These are phyloP conservation scores for Heliconius aoede DNA, from an alignment of 2,888 invertebrate genomes.

Conservation along the genomic window DNA sequence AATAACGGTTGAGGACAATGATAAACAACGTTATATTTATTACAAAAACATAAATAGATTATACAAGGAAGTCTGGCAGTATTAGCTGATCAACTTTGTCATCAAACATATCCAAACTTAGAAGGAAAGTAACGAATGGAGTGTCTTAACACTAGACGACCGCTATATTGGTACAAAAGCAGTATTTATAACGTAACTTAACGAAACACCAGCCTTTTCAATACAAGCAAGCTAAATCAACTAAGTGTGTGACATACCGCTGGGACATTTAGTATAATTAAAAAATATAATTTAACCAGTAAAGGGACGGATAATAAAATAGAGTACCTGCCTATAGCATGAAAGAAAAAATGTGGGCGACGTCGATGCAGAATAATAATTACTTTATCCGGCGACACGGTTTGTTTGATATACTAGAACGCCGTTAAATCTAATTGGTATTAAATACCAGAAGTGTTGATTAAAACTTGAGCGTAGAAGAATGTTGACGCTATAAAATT, in stretches of 20 bases:
- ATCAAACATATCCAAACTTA: too few relatives aligned
- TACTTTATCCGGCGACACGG: slow-evolving; percentile 26
- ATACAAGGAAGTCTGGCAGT: neutral
- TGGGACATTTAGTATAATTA: slow-evolving; percentile 19
- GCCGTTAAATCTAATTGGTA: slow-evolving; percentile 27
- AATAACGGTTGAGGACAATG: neutral
- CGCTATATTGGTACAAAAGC: too few relatives aligned
- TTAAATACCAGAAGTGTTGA: slow-evolving; percentile 30
- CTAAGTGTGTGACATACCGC: neutral
- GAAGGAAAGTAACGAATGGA: neutral
- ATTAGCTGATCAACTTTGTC: neutral
- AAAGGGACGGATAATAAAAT: neutral
- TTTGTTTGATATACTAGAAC: slow-evolving; percentile 22
- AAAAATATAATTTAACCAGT: slow-evolving; percentile 22
- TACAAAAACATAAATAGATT: slow-evolving; percentile 2
- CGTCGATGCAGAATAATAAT: slow-evolving; percentile 22
- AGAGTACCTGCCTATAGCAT: neutral
- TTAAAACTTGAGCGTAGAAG: slow-evolving; percentile 24
- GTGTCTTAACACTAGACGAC: too few relatives aligned
- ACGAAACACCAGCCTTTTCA: too few relatives aligned
- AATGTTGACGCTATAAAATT: slow-evolving; percentile 5
- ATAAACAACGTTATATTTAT: neutral
- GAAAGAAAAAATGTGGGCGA: neutral
- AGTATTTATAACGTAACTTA: too few relatives aligned
- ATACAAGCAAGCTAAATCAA: neutral